Evolutionary conservation across 2,113 vertebrate genomes (phyloP), one percentile per base, ranked within the genome.

Genomic region (Odontesthes bonariensis): DNA sequence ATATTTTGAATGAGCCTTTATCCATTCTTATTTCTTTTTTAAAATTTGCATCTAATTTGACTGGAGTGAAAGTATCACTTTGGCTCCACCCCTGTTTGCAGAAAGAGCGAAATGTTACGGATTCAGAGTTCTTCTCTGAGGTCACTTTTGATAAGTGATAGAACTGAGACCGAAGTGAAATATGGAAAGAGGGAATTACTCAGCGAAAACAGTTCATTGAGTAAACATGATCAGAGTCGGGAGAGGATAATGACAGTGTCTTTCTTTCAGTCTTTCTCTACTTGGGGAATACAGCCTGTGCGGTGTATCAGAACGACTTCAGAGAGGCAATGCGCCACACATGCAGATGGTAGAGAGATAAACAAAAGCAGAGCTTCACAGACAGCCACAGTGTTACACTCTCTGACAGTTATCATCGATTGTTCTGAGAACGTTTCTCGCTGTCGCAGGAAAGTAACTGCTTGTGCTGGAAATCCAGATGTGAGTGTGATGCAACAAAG

Each of bases 191-290:
- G 83, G 69, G 81, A 71, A 79, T 89, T 88, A 80, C 17, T 35
- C 31, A 88, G 76, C 58, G 73, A 78, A 80, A 83, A 31, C 19
- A n/a, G 84, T 77, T 81, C 75, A 61, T 62, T 73, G 82, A 82
- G 84, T 86, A 86, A 90, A 92, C 75, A 90, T 69, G 77, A 91
- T 91, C 87, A 90, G 84, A 89, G 88, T 56, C n/a, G 33, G 72
- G 20, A 51, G 62, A 83, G 86, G 83, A 80, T 85, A 82, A 80
- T 86, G 76, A n/a, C 44, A 38, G 33, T 13, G 58, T 73, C 57
- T 79, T 46, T 46, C 67, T 74, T 38, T 74, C 58, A 38, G 27
- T 67, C 52, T 75, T 54, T 33, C 23, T 69, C 40, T 13, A 12
- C 67, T 78, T 57, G 67, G 75, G 78, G 73, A 82, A 60, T 61